Conservation (phyloP, 92 coral and sea anemone genomes). For the Nematostella vectensis region DNA sequence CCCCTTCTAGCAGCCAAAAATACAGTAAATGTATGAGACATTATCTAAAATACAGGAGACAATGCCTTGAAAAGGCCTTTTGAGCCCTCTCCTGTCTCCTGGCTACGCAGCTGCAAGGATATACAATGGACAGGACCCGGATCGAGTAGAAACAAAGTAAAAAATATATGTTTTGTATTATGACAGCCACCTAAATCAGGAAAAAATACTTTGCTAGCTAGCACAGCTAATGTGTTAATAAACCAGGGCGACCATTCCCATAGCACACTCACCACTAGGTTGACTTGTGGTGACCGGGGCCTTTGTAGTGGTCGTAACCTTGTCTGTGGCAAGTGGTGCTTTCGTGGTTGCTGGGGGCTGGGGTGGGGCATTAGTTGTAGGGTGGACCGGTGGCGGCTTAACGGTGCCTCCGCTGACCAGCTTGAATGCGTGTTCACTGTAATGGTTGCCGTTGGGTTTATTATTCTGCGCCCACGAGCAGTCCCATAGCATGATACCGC, state of each 20-base stretch:
- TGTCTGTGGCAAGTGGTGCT: slow-evolving; percentile 3
- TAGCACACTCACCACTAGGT: slow-evolving; percentile 9
- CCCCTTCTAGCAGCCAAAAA: too few relatives aligned
- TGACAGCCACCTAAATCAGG: too few relatives aligned
- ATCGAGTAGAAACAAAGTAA: too few relatives aligned
- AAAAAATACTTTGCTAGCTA: too few relatives aligned
- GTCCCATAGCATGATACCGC: slow-evolving; percentile 83
- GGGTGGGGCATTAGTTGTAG: slow-evolving; percentile 10
- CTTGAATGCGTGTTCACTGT: slow-evolving; percentile 58
- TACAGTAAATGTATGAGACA: too few relatives aligned
- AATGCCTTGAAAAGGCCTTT: too few relatives aligned
- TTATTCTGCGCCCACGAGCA: slow-evolving; percentile 85
- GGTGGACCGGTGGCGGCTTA: slow-evolving; percentile 26
- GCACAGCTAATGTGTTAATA: background rate
- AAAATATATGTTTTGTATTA: background rate
- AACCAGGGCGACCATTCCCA: background rate
- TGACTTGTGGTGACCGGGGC: slow-evolving; percentile 10
- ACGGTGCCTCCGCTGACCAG: slow-evolving; percentile 45
- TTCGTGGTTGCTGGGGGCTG: slow-evolving; percentile 21
- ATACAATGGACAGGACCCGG: too few relatives aligned
- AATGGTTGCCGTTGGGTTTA: slow-evolving; percentile 49
- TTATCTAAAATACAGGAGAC: too few relatives aligned
- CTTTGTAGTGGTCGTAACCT: slow-evolving; percentile 6
- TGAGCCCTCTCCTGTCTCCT: background rate
- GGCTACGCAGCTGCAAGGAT: too few relatives aligned